Evolutionary conservation across 2,113 vertebrate genomes (phyloP).

Genomic region (Pyxicephalus adspersus): DNA sequence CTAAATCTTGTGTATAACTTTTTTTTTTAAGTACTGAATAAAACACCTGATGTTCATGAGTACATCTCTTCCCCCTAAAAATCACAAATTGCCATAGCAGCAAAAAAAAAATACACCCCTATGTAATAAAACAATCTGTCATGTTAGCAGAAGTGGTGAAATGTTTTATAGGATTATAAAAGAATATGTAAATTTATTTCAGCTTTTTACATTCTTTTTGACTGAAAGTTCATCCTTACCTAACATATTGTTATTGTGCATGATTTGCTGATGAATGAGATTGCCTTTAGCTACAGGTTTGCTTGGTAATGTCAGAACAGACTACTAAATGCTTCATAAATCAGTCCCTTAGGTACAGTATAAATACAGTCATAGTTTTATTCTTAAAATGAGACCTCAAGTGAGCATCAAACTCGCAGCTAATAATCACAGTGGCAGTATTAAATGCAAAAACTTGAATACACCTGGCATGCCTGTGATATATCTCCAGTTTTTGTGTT

Average conservation of each 20-base stretch:
- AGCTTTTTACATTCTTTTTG: too few relatives aligned
- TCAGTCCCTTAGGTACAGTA: conserved; percentile 40
- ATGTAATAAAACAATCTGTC: too few relatives aligned
- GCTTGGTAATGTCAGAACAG: conserved; percentile 14
- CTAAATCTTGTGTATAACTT: too few relatives aligned
- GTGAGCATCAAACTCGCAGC: conserved; percentile 31
- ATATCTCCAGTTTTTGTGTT: background rate
- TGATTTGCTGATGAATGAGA: conserved; percentile 37
- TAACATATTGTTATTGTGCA: conserved; percentile 6
- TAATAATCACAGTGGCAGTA: conserved; percentile 33
- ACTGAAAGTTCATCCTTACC: too few relatives aligned
- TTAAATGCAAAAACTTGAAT: conserved; percentile 42
- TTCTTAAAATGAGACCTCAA: conserved; percentile 31
- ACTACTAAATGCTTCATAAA: conserved; percentile 35
- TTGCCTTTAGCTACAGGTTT: conserved; percentile 31
- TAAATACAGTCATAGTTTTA: conserved; percentile 32
- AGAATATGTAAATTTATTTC: too few relatives aligned
- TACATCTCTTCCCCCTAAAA: too few relatives aligned
- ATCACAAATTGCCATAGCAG: too few relatives aligned
- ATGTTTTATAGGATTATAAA: too few relatives aligned
- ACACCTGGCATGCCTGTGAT: conserved; percentile 7
- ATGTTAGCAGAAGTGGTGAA: too few relatives aligned
- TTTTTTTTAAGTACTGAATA: too few relatives aligned
- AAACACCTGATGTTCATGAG: too few relatives aligned
- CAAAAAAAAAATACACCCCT: too few relatives aligned